These are phyloP conservation scores for Drosophila carrolli DNA, from an alignment of 1,140 invertebrate genomes.

Conservation along the genomic window DNA sequence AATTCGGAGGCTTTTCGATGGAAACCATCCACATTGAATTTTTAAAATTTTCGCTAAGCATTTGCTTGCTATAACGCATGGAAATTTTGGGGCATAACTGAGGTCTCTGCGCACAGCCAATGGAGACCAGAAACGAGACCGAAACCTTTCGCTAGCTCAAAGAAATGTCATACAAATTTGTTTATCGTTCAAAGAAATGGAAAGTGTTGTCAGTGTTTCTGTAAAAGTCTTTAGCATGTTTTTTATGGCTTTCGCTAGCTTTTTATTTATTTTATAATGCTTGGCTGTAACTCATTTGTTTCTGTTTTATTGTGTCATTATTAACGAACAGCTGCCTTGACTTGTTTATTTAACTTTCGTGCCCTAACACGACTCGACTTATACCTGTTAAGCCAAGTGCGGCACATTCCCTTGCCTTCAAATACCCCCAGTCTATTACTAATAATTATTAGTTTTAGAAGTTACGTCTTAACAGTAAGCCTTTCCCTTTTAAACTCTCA, in stretches of 20 bases:
- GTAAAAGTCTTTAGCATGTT: constrained; percentile 7
- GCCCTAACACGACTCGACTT: neutral
- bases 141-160: constrained; percentile 33
- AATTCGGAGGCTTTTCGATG: constrained; percentile 1
- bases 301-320: constrained; percentile 42
- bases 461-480: too few relatives aligned
- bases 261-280: constrained; percentile 36
- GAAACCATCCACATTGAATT: constrained; percentile 10
- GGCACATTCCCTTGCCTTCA: constrained; percentile 8
- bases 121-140: constrained; percentile 3
- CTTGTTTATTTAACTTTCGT: constrained; percentile 23
- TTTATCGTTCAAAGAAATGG: constrained; percentile 45
- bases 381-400: constrained; percentile 5
- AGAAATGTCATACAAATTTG: constrained; percentile 32
- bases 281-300: constrained; percentile 6
- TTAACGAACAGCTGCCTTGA: neutral
- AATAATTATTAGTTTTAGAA: too few relatives aligned
- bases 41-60: constrained; percentile 12
- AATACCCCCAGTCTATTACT: neutral
- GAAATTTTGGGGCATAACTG: constrained; percentile 17
- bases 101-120: constrained; percentile 1
- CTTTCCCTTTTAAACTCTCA: too few relatives aligned
- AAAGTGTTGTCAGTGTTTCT: constrained; percentile 48
- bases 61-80: constrained; percentile 25
- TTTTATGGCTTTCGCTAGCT: constrained; percentile 40